phyloP scores from a whole-genome alignment of 2,797 vertebrate genomes.

The Pangasius larnaudii region DNA sequence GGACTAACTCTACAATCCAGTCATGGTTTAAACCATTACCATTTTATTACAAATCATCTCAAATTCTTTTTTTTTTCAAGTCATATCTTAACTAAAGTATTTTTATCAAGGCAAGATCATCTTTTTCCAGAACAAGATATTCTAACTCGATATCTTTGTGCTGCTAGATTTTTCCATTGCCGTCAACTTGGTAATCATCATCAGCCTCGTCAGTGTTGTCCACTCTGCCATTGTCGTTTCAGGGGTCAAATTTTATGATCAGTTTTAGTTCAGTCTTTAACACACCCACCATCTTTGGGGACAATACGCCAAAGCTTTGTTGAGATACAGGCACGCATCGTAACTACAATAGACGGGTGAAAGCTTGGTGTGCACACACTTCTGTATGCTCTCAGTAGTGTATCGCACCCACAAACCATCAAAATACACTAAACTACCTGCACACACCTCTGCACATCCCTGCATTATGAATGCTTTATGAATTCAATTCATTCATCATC shows the following conservation, averaged over 20 bases:
- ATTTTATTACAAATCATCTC: not conserved
- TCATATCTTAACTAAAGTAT: not conserved
- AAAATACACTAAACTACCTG: not conserved
- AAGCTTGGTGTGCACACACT: not conserved
- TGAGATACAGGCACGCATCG: not conserved
- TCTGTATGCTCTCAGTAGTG: not conserved
- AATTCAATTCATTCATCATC: constrained; percentile 14
- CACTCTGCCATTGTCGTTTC: not conserved
- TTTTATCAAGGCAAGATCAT: not conserved
- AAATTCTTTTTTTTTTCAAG: not conserved
- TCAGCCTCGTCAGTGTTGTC: not conserved
- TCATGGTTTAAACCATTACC: not conserved
- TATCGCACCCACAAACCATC: not conserved
- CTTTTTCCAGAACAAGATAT: not conserved
- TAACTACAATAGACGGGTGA: not conserved
- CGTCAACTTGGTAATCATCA: not conserved
- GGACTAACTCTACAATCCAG: not conserved
- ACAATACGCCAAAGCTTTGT: not conserved
- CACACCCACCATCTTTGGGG: not conserved
- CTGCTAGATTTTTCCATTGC: not conserved
- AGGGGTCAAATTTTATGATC: not conserved
- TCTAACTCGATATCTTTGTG: not conserved
- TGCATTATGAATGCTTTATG: not conserved
- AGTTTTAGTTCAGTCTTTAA: not conserved
- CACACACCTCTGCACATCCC: not conserved